Evolutionary conservation across 2,113 vertebrate genomes (phyloP).

Genomic region (Turnix velox): DNA sequence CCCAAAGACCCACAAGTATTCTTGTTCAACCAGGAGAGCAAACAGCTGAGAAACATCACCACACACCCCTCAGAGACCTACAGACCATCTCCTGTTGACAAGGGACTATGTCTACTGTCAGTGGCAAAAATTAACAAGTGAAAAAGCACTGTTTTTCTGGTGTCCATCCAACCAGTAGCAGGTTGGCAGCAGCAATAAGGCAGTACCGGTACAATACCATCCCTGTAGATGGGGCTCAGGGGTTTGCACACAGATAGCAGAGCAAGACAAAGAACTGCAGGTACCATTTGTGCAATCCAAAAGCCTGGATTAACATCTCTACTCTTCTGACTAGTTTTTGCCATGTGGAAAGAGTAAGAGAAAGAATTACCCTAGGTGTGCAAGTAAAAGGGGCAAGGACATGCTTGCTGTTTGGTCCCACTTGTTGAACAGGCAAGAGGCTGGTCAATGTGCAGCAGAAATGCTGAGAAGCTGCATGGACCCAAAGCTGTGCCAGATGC

Average conservation of each 20-base stretch:
- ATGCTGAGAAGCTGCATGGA: rapidly evolving
- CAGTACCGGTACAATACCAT: rapidly evolving
- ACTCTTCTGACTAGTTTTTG: not conserved
- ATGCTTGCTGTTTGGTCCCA: rapidly evolving
- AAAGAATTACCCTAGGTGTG: not conserved
- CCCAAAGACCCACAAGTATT: rapidly evolving
- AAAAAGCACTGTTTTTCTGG: not conserved
- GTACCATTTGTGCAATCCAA: not conserved
- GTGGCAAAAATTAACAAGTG: not conserved
- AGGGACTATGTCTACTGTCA: rapidly evolving
- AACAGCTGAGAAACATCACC: not conserved
- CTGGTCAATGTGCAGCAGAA: not conserved
- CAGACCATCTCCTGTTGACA: not conserved
- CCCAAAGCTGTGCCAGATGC: not conserved
- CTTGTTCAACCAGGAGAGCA: not conserved
- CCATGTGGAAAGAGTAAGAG: not conserved
- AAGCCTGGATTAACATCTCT: not conserved
- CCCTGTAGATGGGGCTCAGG: not conserved
- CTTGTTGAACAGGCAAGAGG: not conserved
- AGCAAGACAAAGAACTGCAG: not conserved
- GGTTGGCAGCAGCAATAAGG: not conserved
- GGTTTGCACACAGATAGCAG: not conserved
- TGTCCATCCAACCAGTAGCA: not conserved
- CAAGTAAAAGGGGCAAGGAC: not conserved
- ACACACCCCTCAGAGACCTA: not conserved